Conservation (phyloP, 2,888 invertebrate genomes). For the Stenurella melanura region DNA sequence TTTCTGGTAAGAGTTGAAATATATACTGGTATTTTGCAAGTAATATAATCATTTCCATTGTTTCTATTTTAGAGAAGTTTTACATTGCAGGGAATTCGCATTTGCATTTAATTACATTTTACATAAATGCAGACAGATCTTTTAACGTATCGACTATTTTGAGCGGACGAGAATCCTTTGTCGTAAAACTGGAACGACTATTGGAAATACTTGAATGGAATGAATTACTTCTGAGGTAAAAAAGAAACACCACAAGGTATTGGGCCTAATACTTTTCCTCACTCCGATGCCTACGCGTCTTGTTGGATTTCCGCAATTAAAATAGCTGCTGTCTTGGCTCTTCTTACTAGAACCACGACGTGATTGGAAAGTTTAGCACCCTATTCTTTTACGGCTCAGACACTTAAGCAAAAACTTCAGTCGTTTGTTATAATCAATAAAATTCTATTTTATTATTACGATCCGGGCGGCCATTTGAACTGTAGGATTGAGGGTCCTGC, state of each 20-base stretch:
- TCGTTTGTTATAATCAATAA: constrained; percentile 28
- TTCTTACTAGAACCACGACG: constrained; percentile 29
- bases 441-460: constrained; percentile 29
- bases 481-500: background rate
- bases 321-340: constrained; percentile 39
- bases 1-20: too few species aligned
- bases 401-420: background rate
- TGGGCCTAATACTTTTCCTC: background rate
- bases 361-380: constrained; percentile 36
- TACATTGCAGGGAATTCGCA: too few species aligned
- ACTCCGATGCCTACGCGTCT: constrained; percentile 4
- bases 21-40: too few species aligned
- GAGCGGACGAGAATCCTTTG: background rate
- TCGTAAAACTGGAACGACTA: constrained; percentile 1
- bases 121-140: too few species aligned
- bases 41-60: too few species aligned
- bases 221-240: constrained; percentile 1
- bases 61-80: too few species aligned
- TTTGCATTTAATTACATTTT: too few species aligned
- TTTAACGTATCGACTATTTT: background rate
- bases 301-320: constrained; percentile 36
- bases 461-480: background rate
- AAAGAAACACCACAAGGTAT: background rate
- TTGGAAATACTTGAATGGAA: constrained; percentile 17
- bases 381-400: constrained; percentile 23